phyloP scores from a whole-genome alignment of 2,113 vertebrate genomes.

The Pelmatolapia mariae region DNA sequence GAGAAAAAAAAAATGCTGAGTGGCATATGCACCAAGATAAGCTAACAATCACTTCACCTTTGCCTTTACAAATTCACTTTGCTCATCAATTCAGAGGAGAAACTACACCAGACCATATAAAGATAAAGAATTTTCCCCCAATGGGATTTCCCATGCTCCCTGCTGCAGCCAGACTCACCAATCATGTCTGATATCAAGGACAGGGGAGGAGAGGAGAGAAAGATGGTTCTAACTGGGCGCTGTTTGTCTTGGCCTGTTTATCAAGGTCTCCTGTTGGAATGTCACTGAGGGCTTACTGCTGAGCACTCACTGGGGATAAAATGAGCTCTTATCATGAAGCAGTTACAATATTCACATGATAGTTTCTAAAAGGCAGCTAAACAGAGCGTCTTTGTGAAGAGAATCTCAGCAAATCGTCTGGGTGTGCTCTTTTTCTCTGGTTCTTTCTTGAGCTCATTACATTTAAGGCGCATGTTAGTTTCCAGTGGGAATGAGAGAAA shows the following conservation, averaged over 20 bases:
- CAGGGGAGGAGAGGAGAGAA: constrained; percentile 14
- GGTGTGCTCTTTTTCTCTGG: background rate
- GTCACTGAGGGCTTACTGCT: background rate
- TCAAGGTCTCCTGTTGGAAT: constrained; percentile 15
- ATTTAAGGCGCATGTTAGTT: background rate
- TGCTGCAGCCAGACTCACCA: constrained; percentile 21
- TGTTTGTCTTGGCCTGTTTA: constrained; percentile 39
- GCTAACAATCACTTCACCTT: constrained; percentile 44
- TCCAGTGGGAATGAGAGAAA: background rate
- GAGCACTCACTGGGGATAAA: background rate
- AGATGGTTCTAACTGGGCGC: background rate
- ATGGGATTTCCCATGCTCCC: constrained; percentile 24
- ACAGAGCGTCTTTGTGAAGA: background rate
- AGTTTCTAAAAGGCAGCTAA: background rate
- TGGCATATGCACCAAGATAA: constrained; percentile 10
- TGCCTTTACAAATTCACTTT: constrained; percentile 11
- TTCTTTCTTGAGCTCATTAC: background rate
- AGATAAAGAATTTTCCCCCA: constrained; percentile 21
- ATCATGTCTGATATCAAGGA: constrained; percentile 35
- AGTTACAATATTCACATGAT: background rate
- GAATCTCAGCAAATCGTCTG: background rate
- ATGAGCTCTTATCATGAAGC: background rate
- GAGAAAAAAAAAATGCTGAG: background rate
- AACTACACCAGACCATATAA: background rate
- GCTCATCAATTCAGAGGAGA: constrained; percentile 20